Base-by-base conservation (phyloP, 1,140 invertebrate species). In the Lineus longissimus region DNA sequence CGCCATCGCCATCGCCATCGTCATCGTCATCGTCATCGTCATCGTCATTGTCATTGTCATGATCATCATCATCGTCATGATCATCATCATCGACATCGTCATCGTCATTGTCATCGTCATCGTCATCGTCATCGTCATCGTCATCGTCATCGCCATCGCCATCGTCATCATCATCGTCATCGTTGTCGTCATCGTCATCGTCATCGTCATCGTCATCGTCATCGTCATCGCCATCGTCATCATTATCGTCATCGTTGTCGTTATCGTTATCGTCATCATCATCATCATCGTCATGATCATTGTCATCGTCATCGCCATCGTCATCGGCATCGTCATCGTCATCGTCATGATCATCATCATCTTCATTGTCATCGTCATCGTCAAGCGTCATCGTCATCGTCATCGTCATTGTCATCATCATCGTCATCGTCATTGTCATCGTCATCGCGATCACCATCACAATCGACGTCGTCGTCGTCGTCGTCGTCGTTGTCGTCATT, bases 21-120 rank as follows among this genome's bases (percentile, higher is more conserved):
- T 59, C 57, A 59, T 58, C 57, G 43, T 59, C 57, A 59, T 59
- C 31, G 23, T 45, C 57, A 45, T 59, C 57, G 43, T 59, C 57
- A 45, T 59, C 57, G 23, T 59, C 57, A 59, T 59, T 30, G 23
- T 59, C 57, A 45, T 59, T 30, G 43, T 59, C 57, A 45, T 59
- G 31, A 45, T 59, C 57, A 59, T 59, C 57, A 59, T 55, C 54
- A n/a, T n/a, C n/a, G n/a, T n/a, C n/a, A n/a, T n/a, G n/a, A n/a
- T n/a, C n/a, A n/a, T n/a, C n/a, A n/a, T 15, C n/a, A n/a, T n/a
- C n/a, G n/a, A n/a, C n/a, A n/a, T n/a, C n/a, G n/a, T n/a, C n/a
- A n/a, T n/a, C n/a, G 11, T 23, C 11, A 11, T 43, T 11, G 11
- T 43, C 40, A n/a, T 43, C 40, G n/a, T 43, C 40, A n/a, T 43